Base-by-base conservation (phyloP, 1,140 invertebrate species). In the Tetragonula clypearis region DNA sequence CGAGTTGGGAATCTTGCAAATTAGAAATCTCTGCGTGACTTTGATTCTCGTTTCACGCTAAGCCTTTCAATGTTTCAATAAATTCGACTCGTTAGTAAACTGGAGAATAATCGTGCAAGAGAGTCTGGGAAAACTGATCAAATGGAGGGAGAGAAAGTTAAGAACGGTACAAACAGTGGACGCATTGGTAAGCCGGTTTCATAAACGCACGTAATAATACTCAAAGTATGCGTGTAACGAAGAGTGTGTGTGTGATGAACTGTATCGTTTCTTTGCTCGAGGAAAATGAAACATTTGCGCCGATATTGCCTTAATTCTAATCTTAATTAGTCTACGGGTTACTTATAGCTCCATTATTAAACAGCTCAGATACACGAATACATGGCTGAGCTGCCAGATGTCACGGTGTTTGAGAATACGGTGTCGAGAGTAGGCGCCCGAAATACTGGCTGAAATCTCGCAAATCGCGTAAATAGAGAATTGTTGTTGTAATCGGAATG, bases 101-200 rank as follows among this genome's bases (percentile, higher is more conserved):
- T 62, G 60, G 12, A 1, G n/a, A 62, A 62, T n/a, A 62, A 62
- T 62, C 14, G 23, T 5, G 23, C 23, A 14, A n/a, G 23, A 4
- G 23, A 23, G 86, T 88, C 89, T 11, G 4, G 78, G 65, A 69
- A 35, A 79, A 79, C 41, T 35, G 60, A 68, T 56, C 81, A 90
- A 87, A 91, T 86, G 86, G 88, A 88, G 84, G 80, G 83, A 88
- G 85, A 73, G 86, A 68, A 84, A 69, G 77, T 72, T 68, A 30
- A 75, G 66, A 72, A 89, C 66, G 80, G 85, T 83, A 92, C 89
- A 92, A 88, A 90, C 87, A 91, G 87, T 85, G 84, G 87, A 87
- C 84, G 87, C 86, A 86, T 90, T 84, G 78, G 86, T 74, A 82
- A 87, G 89, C 91, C 88, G 84, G 88, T 89, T 88, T 88, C 87